phyloP scores from a whole-genome alignment of 2,888 invertebrate species.

The Nezara viridula region DNA sequence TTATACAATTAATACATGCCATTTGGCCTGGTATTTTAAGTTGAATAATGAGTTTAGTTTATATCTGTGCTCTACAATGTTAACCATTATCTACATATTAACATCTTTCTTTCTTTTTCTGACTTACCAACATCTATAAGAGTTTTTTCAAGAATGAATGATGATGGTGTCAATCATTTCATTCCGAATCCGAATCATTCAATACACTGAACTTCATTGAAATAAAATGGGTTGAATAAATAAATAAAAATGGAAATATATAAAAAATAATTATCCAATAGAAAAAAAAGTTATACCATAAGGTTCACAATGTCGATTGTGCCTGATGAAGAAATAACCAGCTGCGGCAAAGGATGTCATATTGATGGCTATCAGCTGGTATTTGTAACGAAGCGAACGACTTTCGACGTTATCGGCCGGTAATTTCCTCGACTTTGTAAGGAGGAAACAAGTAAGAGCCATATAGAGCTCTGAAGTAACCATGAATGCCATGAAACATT shows the following conservation, averaged over 20 bases:
- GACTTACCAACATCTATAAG: no score
- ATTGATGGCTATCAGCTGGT: slow-evolving; percentile 81
- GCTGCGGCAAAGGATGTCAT: slow-evolving; percentile 82
- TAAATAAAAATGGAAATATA: background rate
- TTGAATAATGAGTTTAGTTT: no score
- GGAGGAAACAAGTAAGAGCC: slow-evolving; percentile 82
- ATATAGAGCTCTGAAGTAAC: slow-evolving; percentile 89
- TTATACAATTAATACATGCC: no score
- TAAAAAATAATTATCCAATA: background rate
- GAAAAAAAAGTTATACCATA: slow-evolving; percentile 77
- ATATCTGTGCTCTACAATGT: no score
- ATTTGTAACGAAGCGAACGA: slow-evolving; percentile 83
- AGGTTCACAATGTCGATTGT: slow-evolving; percentile 93
- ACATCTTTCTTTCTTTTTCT: no score
- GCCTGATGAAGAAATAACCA: slow-evolving; percentile 90
- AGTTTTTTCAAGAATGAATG: no score
- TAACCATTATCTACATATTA: no score
- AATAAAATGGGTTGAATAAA: no score
- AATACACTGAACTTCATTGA: no score
- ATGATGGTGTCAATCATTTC: no score
- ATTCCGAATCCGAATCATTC: no score
- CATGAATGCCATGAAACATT: slow-evolving; percentile 90
- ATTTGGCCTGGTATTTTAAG: no score
- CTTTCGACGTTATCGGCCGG: slow-evolving; percentile 75
- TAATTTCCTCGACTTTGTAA: slow-evolving; percentile 77